These are phyloP conservation scores for Lasioglossum lativentre DNA, from an alignment of 2,888 invertebrate species.

Conservation along the genomic window DNA sequence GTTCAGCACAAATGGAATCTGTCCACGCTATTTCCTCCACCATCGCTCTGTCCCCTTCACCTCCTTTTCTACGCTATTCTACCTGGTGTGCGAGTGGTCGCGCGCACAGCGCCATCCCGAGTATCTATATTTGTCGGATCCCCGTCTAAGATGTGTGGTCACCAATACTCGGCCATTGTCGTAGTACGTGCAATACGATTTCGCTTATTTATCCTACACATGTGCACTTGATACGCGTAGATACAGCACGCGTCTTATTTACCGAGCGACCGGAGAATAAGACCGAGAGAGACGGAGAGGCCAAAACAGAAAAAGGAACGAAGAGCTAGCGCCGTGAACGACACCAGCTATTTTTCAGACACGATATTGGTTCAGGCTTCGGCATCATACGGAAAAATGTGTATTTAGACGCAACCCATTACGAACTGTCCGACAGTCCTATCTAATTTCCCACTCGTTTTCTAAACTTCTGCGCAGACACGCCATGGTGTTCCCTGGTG, in stretches of 20 bases:
- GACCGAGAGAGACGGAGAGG: background rate
- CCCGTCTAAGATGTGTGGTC: constrained; percentile 30
- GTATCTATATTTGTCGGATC: constrained; percentile 49
- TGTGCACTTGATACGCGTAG: constrained; percentile 43
- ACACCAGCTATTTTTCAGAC: constrained; percentile 61
- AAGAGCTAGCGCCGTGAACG: constrained; percentile 54
- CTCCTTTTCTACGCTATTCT: constrained; percentile 32
- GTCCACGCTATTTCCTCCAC: constrained; percentile 59
- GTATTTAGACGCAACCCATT: background rate
- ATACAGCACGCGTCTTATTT: constrained; percentile 64
- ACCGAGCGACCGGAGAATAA: constrained; percentile 39
- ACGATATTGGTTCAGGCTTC: constrained; percentile 30
- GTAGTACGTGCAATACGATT: constrained; percentile 41
- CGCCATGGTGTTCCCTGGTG: no score
- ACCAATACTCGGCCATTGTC: constrained; percentile 35
- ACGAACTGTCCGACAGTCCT: background rate
- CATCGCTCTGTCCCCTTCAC: constrained; percentile 40
- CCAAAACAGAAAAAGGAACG: constrained; percentile 27
- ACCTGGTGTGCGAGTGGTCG: constrained; percentile 42
- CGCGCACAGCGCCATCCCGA: constrained; percentile 9
- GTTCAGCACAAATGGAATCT: constrained; percentile 55
- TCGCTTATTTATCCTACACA: constrained; percentile 64
- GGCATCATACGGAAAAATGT: constrained; percentile 33
- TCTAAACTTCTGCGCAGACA: background rate
- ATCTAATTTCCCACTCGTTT: background rate